phyloP scores from a whole-genome alignment of 2,888 invertebrate genomes.

The Pemphredon lugubris region DNA sequence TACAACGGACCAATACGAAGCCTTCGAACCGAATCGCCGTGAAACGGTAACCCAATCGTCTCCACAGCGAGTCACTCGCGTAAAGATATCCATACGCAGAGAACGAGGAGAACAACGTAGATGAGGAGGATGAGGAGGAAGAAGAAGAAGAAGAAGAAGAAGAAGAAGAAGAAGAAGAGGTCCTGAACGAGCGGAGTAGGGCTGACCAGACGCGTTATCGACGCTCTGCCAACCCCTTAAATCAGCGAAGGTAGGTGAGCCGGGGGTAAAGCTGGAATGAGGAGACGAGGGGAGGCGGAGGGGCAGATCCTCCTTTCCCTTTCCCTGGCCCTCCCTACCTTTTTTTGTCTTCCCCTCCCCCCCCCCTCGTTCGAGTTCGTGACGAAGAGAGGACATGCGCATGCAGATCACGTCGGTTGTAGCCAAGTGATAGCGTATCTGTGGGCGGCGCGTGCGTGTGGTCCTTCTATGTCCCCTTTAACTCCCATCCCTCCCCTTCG shows the following conservation, averaged over 20 bases:
- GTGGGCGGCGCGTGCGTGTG: slow-evolving; percentile 81
- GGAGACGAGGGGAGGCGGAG: slow-evolving; percentile 19
- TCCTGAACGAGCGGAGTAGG: slow-evolving; percentile 38
- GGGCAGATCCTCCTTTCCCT: slow-evolving; percentile 33
- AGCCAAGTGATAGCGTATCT: slow-evolving; percentile 80
- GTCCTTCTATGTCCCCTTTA: slow-evolving; percentile 76
- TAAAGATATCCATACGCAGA: slow-evolving; percentile 42
- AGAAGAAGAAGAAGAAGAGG: slow-evolving; percentile 28
- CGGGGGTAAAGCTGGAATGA: slow-evolving; percentile 36
- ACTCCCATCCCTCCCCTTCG: slow-evolving; percentile 54
- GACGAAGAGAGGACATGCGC: slow-evolving; percentile 76
- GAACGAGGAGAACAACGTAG: background rate
- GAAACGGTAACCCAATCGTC: slow-evolving; percentile 51
- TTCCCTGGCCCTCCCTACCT: slow-evolving; percentile 20
- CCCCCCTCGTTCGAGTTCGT: slow-evolving; percentile 17
- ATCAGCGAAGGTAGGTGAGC: slow-evolving; percentile 62
- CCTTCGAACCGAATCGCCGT: slow-evolving; percentile 28
- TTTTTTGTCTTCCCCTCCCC: slow-evolving; percentile 21
- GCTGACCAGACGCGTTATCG: slow-evolving; percentile 62
- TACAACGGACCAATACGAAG: background rate
- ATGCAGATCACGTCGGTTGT: slow-evolving; percentile 81
- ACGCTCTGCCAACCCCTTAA: slow-evolving; percentile 68
- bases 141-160: slow-evolving; percentile 14
- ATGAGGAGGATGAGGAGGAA: slow-evolving; percentile 10
- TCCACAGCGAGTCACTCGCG: slow-evolving; percentile 46